A percentile compares a stretch with the other conserved stretches of the same genome.
Conservation (phyloP, 2,113 vertebrate genomes). For the Sebastes schlegelii region DNA sequence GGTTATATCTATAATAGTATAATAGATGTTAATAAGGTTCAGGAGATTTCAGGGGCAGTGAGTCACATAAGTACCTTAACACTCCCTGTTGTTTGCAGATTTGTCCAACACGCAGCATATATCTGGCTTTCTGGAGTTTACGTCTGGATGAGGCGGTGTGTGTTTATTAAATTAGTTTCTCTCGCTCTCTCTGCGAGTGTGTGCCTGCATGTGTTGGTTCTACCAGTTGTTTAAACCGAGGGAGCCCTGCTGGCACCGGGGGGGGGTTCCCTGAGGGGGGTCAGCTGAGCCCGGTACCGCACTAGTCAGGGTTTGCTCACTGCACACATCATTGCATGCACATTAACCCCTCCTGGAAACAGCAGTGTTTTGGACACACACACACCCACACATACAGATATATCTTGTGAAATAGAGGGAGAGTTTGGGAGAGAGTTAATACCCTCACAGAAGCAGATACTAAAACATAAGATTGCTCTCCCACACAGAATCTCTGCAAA, state of each 20-base stretch:
- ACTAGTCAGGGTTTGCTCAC: constrained; percentile 37
- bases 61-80: neutral
- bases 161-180: neutral
- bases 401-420: neutral
- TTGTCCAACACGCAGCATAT: neutral
- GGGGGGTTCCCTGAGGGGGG: constrained; percentile 23
- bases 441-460: neutral
- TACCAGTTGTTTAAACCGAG: constrained; percentile 14
- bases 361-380: neutral
- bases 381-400: neutral
- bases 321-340: constrained; percentile 40
- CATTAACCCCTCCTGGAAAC: constrained; percentile 24
- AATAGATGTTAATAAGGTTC: neutral
- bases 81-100: neutral
- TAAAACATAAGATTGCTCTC: neutral
- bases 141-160: neutral
- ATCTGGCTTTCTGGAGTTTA: neutral
- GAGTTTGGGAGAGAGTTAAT: neutral
- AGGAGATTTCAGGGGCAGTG: neutral
- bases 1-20: neutral
- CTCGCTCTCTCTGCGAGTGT: neutral
- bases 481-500: constrained; percentile 27
- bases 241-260: constrained; percentile 11
- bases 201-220: neutral
- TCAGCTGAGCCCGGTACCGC: constrained; percentile 25